Evolutionary conservation across 1,140 invertebrate species (phyloP).

Genomic region (Zophobas atratus): DNA sequence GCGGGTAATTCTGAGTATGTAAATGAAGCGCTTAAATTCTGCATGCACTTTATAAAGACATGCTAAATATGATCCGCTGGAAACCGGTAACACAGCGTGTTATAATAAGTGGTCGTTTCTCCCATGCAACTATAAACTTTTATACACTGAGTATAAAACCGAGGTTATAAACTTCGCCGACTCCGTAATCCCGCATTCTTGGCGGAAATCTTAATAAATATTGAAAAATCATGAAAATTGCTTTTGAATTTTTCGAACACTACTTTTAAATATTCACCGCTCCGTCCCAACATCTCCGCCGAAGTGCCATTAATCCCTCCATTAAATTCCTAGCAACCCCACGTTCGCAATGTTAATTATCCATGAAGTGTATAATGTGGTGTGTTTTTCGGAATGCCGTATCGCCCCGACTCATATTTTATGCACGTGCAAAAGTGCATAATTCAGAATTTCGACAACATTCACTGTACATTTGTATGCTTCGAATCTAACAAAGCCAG

Average conservation of each 20-base stretch:
- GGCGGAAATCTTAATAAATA: too few relatives aligned
- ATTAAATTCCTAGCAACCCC: conserved; percentile 9
- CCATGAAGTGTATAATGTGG: conserved; percentile 19
- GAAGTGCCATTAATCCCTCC: conserved; percentile 18
- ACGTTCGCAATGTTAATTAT: conserved; percentile 11
- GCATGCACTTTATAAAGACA: not conserved
- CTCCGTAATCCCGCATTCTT: too few relatives aligned
- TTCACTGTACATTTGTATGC: conserved; percentile 35
- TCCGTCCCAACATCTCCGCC: not conserved
- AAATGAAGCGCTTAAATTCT: not conserved
- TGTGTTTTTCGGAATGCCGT: conserved; percentile 25
- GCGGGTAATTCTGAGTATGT: not conserved
- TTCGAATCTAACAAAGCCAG: conserved; percentile 35
- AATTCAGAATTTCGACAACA: conserved; percentile 43
- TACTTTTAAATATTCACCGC: not conserved
- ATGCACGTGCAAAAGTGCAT: conserved; percentile 24
- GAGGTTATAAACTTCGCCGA: too few relatives aligned
- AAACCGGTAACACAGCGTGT: not conserved
- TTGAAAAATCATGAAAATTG: not conserved
- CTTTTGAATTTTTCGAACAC: not conserved
- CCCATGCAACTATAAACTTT: not conserved
- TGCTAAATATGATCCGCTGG: not conserved
- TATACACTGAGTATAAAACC: not conserved
- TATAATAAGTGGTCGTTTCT: not conserved
- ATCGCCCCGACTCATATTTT: conserved; percentile 5